A percentile compares a stretch with the other conserved stretches of the same genome.
phyloP scores from a whole-genome alignment of 2,888 invertebrate genomes.

The Calliscelio sp. region DNA sequence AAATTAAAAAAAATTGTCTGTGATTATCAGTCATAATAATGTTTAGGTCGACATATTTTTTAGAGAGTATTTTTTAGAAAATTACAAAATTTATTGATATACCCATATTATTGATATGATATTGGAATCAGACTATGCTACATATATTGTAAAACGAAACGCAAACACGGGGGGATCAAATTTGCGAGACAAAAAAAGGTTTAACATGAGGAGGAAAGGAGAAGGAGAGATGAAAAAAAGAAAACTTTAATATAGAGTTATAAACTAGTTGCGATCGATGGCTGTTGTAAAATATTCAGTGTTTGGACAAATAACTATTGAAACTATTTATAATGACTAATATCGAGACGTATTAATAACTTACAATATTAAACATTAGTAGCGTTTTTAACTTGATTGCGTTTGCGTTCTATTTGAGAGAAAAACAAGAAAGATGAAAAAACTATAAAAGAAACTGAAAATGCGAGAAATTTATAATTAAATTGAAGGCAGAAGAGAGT shows the following conservation, averaged over 20 bases:
- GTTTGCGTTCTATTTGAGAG: conserved; percentile 78
- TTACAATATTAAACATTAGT: conserved; percentile 81
- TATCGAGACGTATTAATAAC: conserved; percentile 81
- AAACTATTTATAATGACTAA: conserved; percentile 82
- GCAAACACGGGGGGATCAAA: conserved; percentile 44
- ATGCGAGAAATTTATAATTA: too few relatives aligned
- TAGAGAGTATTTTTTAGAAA: conserved; percentile 86
- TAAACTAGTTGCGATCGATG: conserved; percentile 83
- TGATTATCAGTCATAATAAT: conserved; percentile 86
- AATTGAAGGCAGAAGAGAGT: too few relatives aligned
- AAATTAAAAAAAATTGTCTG: conserved; percentile 84
- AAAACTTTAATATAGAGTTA: conserved; percentile 81
- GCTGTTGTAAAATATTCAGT: conserved; percentile 85
- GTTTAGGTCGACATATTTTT: conserved; percentile 86
- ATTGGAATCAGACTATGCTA: conserved; percentile 82
- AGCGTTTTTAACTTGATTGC: conserved; percentile 82
- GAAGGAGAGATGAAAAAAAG: conserved; percentile 54
- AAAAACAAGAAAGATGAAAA: too few relatives aligned
- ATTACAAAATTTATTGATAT: conserved; percentile 85
- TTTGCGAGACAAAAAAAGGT: too few relatives aligned
- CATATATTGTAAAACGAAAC: conserved; percentile 68
- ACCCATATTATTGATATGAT: conserved; percentile 84
- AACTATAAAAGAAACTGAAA: too few relatives aligned
- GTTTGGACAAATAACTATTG: conserved; percentile 84
- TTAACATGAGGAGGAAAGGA: too few relatives aligned